phyloP scores from a whole-genome alignment of 2,113 vertebrate species.

The Spilogale gracilis region DNA sequence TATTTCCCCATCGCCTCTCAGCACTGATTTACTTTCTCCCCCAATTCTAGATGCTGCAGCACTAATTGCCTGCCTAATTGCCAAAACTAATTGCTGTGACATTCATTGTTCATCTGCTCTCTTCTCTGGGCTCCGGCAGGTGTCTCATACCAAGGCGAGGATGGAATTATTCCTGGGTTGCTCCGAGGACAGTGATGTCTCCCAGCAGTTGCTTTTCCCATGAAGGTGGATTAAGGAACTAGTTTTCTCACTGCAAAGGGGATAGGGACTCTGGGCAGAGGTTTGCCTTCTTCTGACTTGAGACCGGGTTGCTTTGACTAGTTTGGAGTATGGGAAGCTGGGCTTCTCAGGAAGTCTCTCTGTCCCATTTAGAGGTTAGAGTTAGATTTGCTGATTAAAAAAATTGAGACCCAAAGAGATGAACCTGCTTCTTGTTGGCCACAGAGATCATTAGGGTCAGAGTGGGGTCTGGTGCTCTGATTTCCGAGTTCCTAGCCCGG shows the following conservation, averaged over 20 bases:
- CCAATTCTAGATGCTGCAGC: conserved; percentile 65
- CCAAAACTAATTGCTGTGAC: conserved; percentile 83
- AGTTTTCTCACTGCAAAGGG: background rate
- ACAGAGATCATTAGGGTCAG: background rate
- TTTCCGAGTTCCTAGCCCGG: background rate
- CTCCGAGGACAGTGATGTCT: conserved; percentile 9
- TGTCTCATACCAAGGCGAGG: conserved; percentile 47
- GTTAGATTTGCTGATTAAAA: background rate
- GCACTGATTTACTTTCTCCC: conserved; percentile 77
- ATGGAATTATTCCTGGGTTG: conserved; percentile 50
- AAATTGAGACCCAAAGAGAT: background rate
- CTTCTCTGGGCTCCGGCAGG: conserved; percentile 69
- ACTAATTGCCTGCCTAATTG: conserved; percentile 83
- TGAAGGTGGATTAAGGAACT: background rate
- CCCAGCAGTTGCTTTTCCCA: background rate
- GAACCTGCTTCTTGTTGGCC: background rate
- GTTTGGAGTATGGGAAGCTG: background rate
- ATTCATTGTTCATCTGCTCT: conserved; percentile 82
- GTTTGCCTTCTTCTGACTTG: background rate
- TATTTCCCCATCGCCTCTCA: conserved; percentile 75
- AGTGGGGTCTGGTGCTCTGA: background rate
- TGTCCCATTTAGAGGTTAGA: background rate
- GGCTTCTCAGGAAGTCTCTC: background rate
- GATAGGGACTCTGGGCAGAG: background rate
- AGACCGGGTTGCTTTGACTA: background rate